Evolutionary conservation across 2,113 vertebrate species (phyloP).

Genomic region (Xenopus tropicalis): UCB_Xtro_10.0 CM004445.2:111635501-111636000

Average conservation of each 20-base stretch:
- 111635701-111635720: constrained; percentile 72
- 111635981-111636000: no score
- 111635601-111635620: constrained; percentile 38
- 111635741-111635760: constrained; percentile 75
- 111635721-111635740: constrained; percentile 84
- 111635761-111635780: constrained; percentile 84
- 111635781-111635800: constrained; percentile 91
- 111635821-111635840: not conserved
- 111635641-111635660: constrained; percentile 72
- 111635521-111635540: no score
- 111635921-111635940: no score
- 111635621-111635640: constrained; percentile 78
- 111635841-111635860: no score
- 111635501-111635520: no score
- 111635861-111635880: no score
- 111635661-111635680: constrained; percentile 75
- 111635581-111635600: not conserved
- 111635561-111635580: no score
- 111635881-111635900: no score
- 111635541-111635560: no score
- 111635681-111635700: constrained; percentile 83
- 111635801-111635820: constrained; percentile 62
- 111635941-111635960: no score
- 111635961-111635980: no score
- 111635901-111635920: no score